phyloP scores from a whole-genome alignment of 2,888 invertebrate species.

The Hyposoter didymator region DNA sequence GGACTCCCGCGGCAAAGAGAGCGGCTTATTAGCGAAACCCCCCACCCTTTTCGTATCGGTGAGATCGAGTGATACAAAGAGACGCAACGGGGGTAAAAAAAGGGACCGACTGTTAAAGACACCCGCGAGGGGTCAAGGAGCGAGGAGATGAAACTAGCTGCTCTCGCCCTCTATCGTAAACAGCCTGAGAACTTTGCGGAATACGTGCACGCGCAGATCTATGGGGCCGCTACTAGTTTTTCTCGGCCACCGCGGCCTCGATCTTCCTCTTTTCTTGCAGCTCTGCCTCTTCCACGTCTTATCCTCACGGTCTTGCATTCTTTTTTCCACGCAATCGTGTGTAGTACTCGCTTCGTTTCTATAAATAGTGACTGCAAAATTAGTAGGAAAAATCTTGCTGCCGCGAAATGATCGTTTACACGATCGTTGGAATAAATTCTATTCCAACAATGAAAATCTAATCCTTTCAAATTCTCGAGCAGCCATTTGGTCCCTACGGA shows the following conservation, averaged over 20 bases:
- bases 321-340: neutral
- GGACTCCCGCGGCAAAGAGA: conserved; percentile 21
- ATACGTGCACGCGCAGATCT: conserved; percentile 73
- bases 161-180: conserved; percentile 36
- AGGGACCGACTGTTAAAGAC: conserved; percentile 52
- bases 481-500: too few species aligned
- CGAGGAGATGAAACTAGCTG: conserved; percentile 45
- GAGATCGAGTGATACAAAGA: conserved; percentile 61
- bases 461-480: too few species aligned
- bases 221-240: conserved; percentile 81
- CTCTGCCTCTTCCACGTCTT: neutral
- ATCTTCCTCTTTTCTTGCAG: conserved; percentile 18
- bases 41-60: conserved; percentile 70
- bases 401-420: too few species aligned
- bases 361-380: neutral
- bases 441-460: too few species aligned
- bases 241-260: conserved; percentile 68
- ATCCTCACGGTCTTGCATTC: neutral
- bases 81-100: conserved; percentile 27
- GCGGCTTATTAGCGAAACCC: conserved; percentile 73
- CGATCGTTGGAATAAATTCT: too few species aligned
- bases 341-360: conserved; percentile 52
- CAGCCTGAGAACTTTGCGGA: conserved; percentile 13
- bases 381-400: too few species aligned
- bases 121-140: conserved; percentile 43